Conservation (phyloP, 2,113 vertebrate species). For the Pedetes capensis region DNA sequence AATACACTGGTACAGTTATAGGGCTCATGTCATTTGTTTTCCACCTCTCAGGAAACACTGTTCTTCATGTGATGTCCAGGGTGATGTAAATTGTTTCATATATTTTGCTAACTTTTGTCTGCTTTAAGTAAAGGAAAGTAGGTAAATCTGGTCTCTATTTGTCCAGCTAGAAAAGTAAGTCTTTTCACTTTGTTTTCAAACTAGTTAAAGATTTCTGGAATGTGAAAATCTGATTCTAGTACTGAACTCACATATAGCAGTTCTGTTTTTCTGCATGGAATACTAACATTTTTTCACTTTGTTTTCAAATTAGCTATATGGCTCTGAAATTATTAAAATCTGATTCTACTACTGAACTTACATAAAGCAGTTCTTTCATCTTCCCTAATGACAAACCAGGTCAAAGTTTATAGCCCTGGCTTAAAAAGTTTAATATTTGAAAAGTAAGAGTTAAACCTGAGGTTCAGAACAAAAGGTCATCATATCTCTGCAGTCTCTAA, state of each 20-base stretch:
- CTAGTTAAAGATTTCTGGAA: no score
- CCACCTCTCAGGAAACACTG: not conserved
- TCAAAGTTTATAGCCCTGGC: not conserved
- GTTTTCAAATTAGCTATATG: constrained; percentile 21
- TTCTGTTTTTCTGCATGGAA: not conserved
- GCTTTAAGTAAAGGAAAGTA: not conserved
- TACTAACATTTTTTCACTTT: not conserved
- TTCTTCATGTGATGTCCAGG: not conserved
- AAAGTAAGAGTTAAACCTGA: not conserved
- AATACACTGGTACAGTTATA: not conserved
- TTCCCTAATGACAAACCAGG: not conserved
- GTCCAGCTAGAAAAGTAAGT: no score
- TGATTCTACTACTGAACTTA: not conserved
- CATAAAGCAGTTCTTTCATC: not conserved
- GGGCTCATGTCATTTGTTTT: not conserved
- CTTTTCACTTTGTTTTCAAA: no score
- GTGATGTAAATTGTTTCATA: not conserved
- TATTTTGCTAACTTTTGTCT: not conserved
- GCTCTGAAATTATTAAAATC: not conserved
- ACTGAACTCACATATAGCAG: no score
- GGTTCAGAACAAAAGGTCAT: not conserved
- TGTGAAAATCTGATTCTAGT: no score
- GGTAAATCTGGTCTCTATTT: not conserved
- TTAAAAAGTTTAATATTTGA: constrained; percentile 24
- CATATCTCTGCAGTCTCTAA: not conserved